Evolutionary conservation across 2,888 invertebrate species (phyloP).

Genomic region (Rhodophaea formosa): DNA sequence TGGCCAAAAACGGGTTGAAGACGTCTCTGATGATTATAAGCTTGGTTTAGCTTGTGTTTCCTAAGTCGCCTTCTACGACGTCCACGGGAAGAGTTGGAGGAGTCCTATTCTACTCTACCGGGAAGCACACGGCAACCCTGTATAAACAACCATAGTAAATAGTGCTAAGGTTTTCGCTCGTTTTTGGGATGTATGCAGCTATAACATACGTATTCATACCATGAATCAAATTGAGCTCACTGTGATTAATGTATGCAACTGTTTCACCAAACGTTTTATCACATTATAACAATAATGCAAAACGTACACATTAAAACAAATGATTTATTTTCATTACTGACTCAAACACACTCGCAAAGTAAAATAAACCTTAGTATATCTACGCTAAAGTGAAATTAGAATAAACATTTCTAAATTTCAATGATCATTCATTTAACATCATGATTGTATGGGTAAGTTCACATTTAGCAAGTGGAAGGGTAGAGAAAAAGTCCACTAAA

Average conservation of each 20-base stretch:
- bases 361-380: neutral
- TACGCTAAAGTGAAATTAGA: neutral
- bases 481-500: neutral
- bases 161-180: too few species aligned
- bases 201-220: too few species aligned
- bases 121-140: too few species aligned
- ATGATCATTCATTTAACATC: conserved; percentile 11
- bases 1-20: too few species aligned
- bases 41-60: too few species aligned
- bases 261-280: conserved; percentile 37
- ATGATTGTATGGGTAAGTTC: conserved; percentile 6
- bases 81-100: too few species aligned
- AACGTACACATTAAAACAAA: conserved; percentile 54
- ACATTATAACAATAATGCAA: conserved; percentile 52
- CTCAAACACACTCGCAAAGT: conserved; percentile 16
- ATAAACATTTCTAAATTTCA: conserved; percentile 13
- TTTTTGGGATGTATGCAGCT: too few species aligned
- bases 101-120: too few species aligned
- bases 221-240: neutral
- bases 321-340: conserved; percentile 53
- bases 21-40: too few species aligned
- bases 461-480: neutral
- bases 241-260: neutral
- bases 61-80: too few species aligned
- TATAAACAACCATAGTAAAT: too few species aligned